Conservation (phyloP, 2,113 vertebrate species). For the Cryptotis parvus region DNA sequence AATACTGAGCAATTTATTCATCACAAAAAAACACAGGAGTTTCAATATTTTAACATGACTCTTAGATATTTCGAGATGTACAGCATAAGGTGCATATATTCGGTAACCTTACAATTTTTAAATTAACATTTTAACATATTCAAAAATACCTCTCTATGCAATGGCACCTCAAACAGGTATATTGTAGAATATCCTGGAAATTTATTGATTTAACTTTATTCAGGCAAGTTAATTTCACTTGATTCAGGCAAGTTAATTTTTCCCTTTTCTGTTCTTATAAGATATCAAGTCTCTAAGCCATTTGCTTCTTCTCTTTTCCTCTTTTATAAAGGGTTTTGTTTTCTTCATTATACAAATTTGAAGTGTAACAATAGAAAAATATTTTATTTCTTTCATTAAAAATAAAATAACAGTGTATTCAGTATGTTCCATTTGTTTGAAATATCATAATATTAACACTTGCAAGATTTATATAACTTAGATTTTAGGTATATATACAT, state of each 20-base stretch:
- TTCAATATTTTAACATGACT: conserved; percentile 12
- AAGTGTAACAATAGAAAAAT: not conserved
- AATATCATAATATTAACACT: not conserved
- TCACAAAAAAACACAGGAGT: not conserved
- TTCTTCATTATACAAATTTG: not conserved
- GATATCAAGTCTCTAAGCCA: not conserved
- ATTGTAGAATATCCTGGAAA: not conserved
- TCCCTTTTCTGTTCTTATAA: not conserved
- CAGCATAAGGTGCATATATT: not conserved
- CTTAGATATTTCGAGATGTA: conserved; percentile 15
- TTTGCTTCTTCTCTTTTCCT: not conserved
- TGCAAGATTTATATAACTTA: not conserved
- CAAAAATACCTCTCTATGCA: not conserved
- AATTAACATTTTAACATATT: not conserved
- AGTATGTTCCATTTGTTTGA: not conserved
- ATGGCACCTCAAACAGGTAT: not conserved
- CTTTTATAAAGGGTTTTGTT: not conserved
- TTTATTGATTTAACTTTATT: not conserved
- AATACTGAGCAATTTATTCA: not conserved
- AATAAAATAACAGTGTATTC: not conserved
- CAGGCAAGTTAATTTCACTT: not conserved
- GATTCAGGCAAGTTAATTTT: conserved; percentile 1
- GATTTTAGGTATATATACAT: not conserved
- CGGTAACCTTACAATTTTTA: not conserved
- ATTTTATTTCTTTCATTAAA: not conserved